Evolutionary conservation across 1,140 invertebrate genomes (phyloP).

Genomic region (Danaus melanippus): DNA sequence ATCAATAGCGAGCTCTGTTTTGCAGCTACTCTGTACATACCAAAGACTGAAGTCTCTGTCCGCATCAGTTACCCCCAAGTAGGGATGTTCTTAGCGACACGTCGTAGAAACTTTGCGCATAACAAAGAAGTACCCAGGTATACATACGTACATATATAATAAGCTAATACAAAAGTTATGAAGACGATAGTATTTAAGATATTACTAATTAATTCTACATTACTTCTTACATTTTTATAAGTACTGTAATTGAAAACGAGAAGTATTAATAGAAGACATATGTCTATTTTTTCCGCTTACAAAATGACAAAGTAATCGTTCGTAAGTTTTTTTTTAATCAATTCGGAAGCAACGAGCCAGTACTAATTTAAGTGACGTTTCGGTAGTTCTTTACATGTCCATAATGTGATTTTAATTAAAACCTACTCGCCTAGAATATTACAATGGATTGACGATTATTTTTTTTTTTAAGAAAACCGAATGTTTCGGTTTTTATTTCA

Average conservation of each 20-base stretch:
- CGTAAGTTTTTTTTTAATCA: conserved; percentile 49
- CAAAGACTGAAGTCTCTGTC: conserved; percentile 22
- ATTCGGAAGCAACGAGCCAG: conserved; percentile 46
- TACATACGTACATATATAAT: conserved; percentile 1
- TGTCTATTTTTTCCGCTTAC: conserved; percentile 25
- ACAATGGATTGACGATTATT: too few relatives aligned
- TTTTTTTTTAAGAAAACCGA: too few relatives aligned
- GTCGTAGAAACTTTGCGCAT: conserved; percentile 11
- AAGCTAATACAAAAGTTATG: too few relatives aligned
- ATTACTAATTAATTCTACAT: too few relatives aligned
- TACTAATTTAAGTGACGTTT: conserved; percentile 54
- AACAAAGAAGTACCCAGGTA: conserved; percentile 6
- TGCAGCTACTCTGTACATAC: conserved; percentile 14
- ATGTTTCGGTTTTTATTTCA: too few relatives aligned
- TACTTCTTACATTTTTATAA: too few relatives aligned
- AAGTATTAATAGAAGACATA: background rate
- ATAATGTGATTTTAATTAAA: too few relatives aligned
- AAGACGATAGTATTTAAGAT: too few relatives aligned
- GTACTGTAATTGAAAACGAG: too few relatives aligned
- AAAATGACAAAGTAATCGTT: conserved; percentile 68
- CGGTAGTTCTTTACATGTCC: conserved; percentile 31
- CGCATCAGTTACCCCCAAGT: conserved; percentile 30
- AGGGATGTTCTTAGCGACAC: conserved; percentile 22
- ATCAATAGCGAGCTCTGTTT: background rate
- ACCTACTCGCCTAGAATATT: too few relatives aligned